Evolutionary conservation across 2,888 invertebrate genomes (phyloP).

Genomic region (Marasmarcha lunaedactyla): DNA sequence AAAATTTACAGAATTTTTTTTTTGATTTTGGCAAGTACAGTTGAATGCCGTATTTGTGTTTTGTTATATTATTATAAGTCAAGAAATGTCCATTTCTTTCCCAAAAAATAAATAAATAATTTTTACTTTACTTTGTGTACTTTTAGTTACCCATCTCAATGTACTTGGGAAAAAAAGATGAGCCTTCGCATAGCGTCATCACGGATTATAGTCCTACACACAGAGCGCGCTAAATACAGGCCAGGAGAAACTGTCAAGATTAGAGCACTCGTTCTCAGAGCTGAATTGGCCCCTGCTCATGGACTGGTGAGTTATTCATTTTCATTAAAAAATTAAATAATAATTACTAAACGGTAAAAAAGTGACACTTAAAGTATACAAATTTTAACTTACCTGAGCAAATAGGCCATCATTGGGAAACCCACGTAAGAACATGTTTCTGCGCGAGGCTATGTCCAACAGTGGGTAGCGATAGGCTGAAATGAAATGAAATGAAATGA

Average conservation of each 20-base stretch:
- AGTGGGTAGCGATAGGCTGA: no score
- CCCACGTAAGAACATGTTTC: no score
- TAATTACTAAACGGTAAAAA: no score
- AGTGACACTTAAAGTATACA: conserved; percentile 8
- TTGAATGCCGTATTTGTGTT: no score
- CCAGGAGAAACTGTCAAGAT: conserved; percentile 70
- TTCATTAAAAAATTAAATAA: no score
- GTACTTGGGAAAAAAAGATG: conserved; percentile 46
- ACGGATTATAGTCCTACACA: conserved; percentile 62
- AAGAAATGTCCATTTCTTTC: background rate
- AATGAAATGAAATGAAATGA: no score
- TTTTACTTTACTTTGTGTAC: background rate
- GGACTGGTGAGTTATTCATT: conserved; percentile 44
- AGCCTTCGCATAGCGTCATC: conserved; percentile 61
- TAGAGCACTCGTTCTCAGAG: conserved; percentile 64
- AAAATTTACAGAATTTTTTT: no score
- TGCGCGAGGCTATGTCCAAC: no score
- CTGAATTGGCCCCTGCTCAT: conserved; percentile 66
- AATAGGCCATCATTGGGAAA: no score
- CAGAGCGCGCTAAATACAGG: conserved; percentile 71
- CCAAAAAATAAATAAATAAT: background rate
- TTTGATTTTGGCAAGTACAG: no score
- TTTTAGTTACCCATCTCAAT: conserved; percentile 37
- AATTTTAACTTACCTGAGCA: conserved; percentile 11
- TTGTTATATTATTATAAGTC: no score